Evolutionary conservation across 1,140 invertebrate genomes (phyloP), one percentile per base, ranked within the genome.

Genomic region (Drosophila tropicalis): DNA sequence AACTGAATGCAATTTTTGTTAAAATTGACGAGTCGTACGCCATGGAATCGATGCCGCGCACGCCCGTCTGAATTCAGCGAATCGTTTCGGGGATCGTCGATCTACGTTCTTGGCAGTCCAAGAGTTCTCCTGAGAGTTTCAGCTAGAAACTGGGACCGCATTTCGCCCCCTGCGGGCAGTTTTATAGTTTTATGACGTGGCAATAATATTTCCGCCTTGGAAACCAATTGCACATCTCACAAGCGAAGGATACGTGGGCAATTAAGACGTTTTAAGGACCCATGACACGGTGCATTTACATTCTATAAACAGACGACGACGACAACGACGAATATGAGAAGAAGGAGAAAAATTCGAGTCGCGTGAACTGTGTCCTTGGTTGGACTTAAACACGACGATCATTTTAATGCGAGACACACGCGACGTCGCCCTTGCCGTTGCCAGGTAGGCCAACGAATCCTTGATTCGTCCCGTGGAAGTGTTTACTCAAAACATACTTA

Each of bases 171-270:
- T 84, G 84, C 82, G 70, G 89, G 61, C 81, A 71, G 76, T 89
- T 91, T 91, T 91, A 91, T 91, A 91, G 70, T 91, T 91, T 91
- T 91, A 91, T 69, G 84, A 90, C 80, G 71, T 82, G 83, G 78
- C 89, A 91, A 91, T 91, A 91, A 91, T 91, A 91, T 89, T 91
- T 86, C 89, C 76, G 70, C 81, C 72, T 83, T 82, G 84, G 89
- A 85, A 90, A 84, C 79, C 81, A 81, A 85, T 85, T 81, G 81
- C 81, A 65, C 77, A 58, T 79, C 67, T 65, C 12, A 51, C 75
- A 34, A 56, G 56, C 78, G 85, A 89, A 89, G 84, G 84, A 90
- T 89, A 89, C 69, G 84, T 76, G 74, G 68, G 81, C 85, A 90
- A 90, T 90, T 90, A 90, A 90, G 85, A 85, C 60, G 66, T 81